Percentiles rank a stretch among this genome's conserved stretches.
These are phyloP conservation scores for Parapsyche elsis DNA, from an alignment of 1,140 invertebrate species.

Conservation along the genomic window DNA sequence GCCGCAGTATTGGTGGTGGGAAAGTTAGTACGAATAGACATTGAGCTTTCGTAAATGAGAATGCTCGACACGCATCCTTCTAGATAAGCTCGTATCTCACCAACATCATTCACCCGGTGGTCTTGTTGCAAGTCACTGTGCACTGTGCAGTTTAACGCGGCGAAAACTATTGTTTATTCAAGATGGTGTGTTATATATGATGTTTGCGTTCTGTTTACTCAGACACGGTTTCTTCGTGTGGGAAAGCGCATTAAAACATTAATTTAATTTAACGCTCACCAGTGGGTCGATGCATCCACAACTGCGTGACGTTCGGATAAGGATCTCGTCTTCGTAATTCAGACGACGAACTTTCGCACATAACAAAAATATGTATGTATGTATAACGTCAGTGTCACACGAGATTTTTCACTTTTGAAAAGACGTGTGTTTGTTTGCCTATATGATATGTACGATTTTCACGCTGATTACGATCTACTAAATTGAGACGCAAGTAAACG, in stretches of 20 bases:
- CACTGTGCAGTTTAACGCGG: too few species aligned
- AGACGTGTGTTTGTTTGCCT: background rate
- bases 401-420: background rate
- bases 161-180: background rate
- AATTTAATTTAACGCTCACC: background rate
- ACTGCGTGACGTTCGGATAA: slow-evolving; percentile 19
- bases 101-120: background rate
- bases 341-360: background rate
- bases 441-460: background rate
- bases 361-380: background rate
- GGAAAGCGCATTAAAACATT: slow-evolving; percentile 21
- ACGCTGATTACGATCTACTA: background rate
- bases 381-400: background rate
- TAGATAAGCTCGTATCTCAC: too few species aligned
- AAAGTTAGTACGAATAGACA: too few species aligned
- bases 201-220: slow-evolving; percentile 28
- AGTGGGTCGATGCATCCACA: slow-evolving; percentile 1
- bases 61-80: background rate
- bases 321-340: background rate
- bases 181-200: background rate
- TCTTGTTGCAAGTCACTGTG: too few species aligned
- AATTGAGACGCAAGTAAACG: background rate
- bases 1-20: too few species aligned
- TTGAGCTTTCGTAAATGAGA: background rate
- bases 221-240: slow-evolving; percentile 24